Conservation (phyloP, 2,888 invertebrate genomes). For the Macrosiphum euphorbiae region DNA sequence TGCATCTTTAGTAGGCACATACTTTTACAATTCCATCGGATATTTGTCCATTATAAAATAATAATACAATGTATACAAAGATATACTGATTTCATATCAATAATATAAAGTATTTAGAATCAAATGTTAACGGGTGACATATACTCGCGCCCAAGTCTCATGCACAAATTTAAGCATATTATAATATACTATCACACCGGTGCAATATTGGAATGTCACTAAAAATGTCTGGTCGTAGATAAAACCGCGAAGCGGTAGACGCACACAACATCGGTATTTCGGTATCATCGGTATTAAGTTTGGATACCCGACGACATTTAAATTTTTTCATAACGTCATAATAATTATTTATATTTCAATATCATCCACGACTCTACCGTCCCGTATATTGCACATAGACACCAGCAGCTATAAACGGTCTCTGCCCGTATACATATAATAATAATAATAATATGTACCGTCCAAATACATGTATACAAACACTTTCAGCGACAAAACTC, state of each 20-base stretch:
- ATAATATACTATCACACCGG: too few relatives aligned
- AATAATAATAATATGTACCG: background rate
- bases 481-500: background rate
- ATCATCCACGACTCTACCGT: background rate
- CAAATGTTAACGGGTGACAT: too few relatives aligned
- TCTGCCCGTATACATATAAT: background rate
- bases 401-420: too few relatives aligned
- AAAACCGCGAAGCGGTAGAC: too few relatives aligned
- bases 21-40: background rate
- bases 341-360: background rate
- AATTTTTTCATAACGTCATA: background rate
- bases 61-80: background rate
- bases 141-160: too few relatives aligned
- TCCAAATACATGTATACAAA: background rate
- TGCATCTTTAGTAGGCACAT: background rate
- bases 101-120: too few relatives aligned
- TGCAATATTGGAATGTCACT: too few relatives aligned
- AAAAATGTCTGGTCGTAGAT: too few relatives aligned
- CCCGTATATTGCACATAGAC: background rate
- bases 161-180: too few relatives aligned
- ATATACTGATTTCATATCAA: background rate
- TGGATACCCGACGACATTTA: background rate
- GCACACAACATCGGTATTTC: too few relatives aligned
- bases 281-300: background rate
- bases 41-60: background rate